A percentile compares a stretch with the other conserved stretches of the same genome.
Conservation (phyloP, 2,888 invertebrate species). For the Microchrysa polita region DNA sequence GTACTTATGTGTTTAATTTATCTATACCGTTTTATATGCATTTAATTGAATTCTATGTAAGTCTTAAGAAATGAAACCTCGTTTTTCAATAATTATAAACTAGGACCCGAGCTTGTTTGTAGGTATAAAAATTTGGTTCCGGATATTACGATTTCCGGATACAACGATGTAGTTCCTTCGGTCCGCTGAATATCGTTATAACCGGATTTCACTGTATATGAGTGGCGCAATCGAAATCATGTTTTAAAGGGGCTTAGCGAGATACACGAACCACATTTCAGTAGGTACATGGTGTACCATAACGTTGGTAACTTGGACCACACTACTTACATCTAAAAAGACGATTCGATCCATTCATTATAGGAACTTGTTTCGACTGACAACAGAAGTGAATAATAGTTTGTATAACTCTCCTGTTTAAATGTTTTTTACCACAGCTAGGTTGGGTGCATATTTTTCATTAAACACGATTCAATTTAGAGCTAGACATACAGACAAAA, state of each 20-base stretch:
- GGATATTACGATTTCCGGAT: no score
- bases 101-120: no score
- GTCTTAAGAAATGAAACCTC: no score
- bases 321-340: conserved; percentile 9
- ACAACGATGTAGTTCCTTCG: no score
- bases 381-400: conserved; percentile 28
- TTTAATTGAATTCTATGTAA: no score
- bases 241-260: conserved; percentile 1
- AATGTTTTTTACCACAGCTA: conserved; percentile 9
- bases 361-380: conserved; percentile 1
- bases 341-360: conserved; percentile 25
- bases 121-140: no score
- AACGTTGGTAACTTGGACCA: conserved; percentile 8
- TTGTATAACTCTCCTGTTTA: conserved; percentile 27
- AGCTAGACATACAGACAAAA: background rate
- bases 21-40: no score
- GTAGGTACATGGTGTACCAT: background rate
- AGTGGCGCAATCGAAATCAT: conserved; percentile 7
- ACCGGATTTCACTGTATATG: no score
- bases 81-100: no score
- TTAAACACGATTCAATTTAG: background rate
- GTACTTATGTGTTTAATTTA: no score
- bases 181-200: no score
- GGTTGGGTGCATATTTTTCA: background rate
- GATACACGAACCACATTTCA: background rate